Conservation (phyloP, 2,888 invertebrate species). For the Philereme transversata region DNA sequence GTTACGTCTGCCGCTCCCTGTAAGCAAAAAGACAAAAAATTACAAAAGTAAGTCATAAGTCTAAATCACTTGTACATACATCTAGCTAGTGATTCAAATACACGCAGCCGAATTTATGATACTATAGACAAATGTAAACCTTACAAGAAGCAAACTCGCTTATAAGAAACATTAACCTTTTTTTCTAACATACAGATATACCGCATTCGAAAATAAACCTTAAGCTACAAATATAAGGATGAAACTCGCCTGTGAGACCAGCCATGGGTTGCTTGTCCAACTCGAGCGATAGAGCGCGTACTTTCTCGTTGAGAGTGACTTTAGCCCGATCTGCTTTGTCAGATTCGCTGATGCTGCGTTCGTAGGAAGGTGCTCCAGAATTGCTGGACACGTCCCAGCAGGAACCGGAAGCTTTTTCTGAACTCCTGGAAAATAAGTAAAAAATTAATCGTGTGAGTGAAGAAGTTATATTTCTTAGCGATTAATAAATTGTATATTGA, state of each 20-base stretch:
- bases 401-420: slow-evolving; percentile 50
- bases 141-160: no score
- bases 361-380: slow-evolving; percentile 75
- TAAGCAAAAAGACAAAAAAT: slow-evolving; percentile 25
- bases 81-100: no score
- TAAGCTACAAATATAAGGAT: not conserved
- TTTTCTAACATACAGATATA: no score
- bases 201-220: not conserved
- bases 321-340: slow-evolving; percentile 53
- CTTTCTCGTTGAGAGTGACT: slow-evolving; percentile 77
- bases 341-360: slow-evolving; percentile 83
- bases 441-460: no score
- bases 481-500: no score
- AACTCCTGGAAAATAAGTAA: slow-evolving; percentile 3
- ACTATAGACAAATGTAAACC: no score
- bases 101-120: no score
- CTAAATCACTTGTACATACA: not conserved
- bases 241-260: slow-evolving; percentile 53
- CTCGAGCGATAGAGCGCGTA: slow-evolving; percentile 88
- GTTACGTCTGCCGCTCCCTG: slow-evolving; percentile 77
- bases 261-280: slow-evolving; percentile 84
- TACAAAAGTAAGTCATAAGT: not conserved
- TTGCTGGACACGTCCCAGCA: slow-evolving; percentile 73
- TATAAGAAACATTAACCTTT: no score
- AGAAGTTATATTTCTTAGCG: no score